Base-by-base conservation (phyloP, 1,140 invertebrate species). In the Nasonia vitripennis region DNA sequence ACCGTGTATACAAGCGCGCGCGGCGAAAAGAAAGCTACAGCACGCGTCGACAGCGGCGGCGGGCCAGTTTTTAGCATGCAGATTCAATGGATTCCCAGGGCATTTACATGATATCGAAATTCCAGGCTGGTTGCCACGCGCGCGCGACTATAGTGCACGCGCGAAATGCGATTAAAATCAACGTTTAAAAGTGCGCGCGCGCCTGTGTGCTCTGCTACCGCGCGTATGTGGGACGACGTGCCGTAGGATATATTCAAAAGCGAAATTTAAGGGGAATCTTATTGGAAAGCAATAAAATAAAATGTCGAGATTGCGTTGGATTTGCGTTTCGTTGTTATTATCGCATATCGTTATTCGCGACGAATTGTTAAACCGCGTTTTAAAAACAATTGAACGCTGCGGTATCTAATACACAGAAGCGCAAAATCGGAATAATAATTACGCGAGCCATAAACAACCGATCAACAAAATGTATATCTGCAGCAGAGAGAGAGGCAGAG, bases 41-140 rank as follows among this genome's bases (percentile, higher is more conserved):
- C 74, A 31, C 20, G 74, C 34, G 71, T 45, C 41, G 27, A 27
- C 27, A 27, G 27, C 27, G 27, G 27, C 27, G 37, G n/a, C 20
- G 27, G 74, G 34, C 74, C 31, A 45, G 11, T n/a, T 75, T 83
- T 86, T 79, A 83, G 71, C 82, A 78, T 81, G 78, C 77, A 83
- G 45, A 83, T 79, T 80, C 80, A 31, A 71, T 31, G 68, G 62
- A 80, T 80, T 27, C 37, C 27, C 17, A n/a, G 5, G 12, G 7
- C 62, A 87, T 87, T 87, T 87, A 81, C 87, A 87, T 87, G 81
- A 81, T 86, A 87, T 87, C 83, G 86, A 87, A 87, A 87, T 87
- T 85, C 84, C 73, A 55, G 55, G 23, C 37, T 4, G 77, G 45
- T 68, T 81, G 81, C 74, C 62, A 34, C 27, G 27, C 27, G 27